phyloP scores from a whole-genome alignment of 1,140 invertebrate genomes.

The Drosophila ironensis region DNA sequence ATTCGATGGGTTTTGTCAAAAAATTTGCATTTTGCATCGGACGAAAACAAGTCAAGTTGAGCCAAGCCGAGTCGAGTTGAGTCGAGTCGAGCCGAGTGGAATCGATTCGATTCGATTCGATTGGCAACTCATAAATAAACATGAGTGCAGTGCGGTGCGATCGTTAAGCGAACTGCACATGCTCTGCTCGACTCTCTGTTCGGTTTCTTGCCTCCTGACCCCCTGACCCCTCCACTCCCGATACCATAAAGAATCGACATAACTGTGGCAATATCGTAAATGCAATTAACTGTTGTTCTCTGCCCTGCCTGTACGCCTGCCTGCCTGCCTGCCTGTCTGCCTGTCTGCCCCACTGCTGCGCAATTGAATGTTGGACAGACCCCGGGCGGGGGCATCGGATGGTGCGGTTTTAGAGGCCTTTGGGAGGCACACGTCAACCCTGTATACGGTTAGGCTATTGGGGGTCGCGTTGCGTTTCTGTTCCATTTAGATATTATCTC shows the following conservation, averaged over 20 bases:
- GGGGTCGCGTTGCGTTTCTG: background rate
- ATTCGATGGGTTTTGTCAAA: too few relatives aligned
- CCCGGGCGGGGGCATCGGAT: too few relatives aligned
- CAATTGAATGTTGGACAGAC: too few relatives aligned
- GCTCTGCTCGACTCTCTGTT: background rate
- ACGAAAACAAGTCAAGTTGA: conserved; percentile 14
- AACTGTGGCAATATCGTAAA: conserved; percentile 60
- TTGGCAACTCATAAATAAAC: conserved; percentile 71
- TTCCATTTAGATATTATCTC: conserved; percentile 47
- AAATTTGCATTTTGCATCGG: conserved; percentile 26
- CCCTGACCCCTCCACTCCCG: background rate
- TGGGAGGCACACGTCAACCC: conserved; percentile 30
- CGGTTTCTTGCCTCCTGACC: background rate
- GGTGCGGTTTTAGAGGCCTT: too few relatives aligned
- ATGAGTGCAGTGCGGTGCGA: conserved; percentile 30
- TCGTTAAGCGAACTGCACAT: conserved; percentile 28
- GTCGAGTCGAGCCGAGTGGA: conserved; percentile 14
- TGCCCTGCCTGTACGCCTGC: conserved; percentile 2
- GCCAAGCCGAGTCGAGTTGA: conserved; percentile 18
- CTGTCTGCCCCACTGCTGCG: too few relatives aligned
- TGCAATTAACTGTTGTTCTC: conserved; percentile 62
- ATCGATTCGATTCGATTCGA: conserved; percentile 43
- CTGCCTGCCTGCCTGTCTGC: too few relatives aligned
- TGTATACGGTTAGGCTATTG: conserved; percentile 31
- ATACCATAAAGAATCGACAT: conserved; percentile 42